Conservation (phyloP, 1,140 invertebrate genomes). For the Saccostrea glomerata region DNA sequence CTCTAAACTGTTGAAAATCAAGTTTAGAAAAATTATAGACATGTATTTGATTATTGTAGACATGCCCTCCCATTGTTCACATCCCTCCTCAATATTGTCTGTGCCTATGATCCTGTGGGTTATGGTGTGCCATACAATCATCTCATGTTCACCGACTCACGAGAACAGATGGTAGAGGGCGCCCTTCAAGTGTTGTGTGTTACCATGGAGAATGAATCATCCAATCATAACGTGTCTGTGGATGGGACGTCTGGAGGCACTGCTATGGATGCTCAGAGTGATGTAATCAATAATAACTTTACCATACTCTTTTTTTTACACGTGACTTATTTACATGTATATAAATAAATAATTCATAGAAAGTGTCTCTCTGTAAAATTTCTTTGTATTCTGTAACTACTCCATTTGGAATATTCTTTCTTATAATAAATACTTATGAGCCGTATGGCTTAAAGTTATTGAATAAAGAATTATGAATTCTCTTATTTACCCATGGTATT, state of each 20-base stretch:
- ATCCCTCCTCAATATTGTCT: conserved; percentile 97
- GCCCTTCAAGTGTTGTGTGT: conserved; percentile 95
- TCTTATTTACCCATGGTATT: no score
- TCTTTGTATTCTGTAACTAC: no score
- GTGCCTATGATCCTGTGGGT: conserved; percentile 98
- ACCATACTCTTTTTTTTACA: no score
- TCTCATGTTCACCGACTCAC: conserved; percentile 94
- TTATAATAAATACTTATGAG: no score
- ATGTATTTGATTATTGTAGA: conserved; percentile 72
- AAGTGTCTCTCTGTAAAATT: no score
- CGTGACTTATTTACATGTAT: no score
- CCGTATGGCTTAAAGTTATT: no score
- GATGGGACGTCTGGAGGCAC: conserved; percentile 74
- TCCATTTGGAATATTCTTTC: no score
- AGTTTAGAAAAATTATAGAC: background rate
- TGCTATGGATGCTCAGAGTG: conserved; percentile 73
- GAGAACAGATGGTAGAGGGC: conserved; percentile 97
- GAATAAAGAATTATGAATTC: no score
- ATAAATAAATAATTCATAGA: no score
- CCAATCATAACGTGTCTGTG: conserved; percentile 70
- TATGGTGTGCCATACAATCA: conserved; percentile 99
- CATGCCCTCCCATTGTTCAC: conserved; percentile 99
- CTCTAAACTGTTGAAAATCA: no score
- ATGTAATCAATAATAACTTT: conserved; percentile 59
- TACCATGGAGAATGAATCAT: conserved; percentile 91